Evolutionary conservation across 2,888 invertebrate species (phyloP), one percentile per base, ranked within the genome.

Genomic region (Dione juno): DNA sequence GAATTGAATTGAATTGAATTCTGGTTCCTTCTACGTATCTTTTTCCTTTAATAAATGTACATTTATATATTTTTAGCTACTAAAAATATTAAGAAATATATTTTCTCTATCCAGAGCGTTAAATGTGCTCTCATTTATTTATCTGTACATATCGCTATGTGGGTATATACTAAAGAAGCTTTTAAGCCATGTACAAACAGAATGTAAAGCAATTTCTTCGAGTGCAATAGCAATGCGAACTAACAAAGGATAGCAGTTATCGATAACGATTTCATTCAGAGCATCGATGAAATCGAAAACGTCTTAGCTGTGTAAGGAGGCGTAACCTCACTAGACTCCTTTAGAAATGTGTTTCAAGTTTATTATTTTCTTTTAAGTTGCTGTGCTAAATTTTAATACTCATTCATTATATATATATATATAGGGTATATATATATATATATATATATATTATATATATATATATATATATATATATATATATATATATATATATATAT

Each of bases 261-360:
- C 48, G 67, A 58, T 67, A 58, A 45, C 67, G 48, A 37, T 58
- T 58, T 45, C 40, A 48, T 58, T 41, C 35, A 11, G 41, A 40
- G 50, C 64, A 48, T 64, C 48, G 40, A 64, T 50, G 48, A 40
- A 50, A 64, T 64, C 19, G 64, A 37, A 37, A 50, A 41, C 37
- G 45, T 66, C 45, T 50, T 50, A 50, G 50, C 1, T 37, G 50
- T 64, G 50, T 67, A 74, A 75, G 69, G 73, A 77, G 79, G 77
- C 80, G 80, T 79, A 54, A 77, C 74, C 76, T 67, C 58, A 64
- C 77, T 76, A 67, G 66, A 66, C 48, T 80, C 82, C 84, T 85
- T 87, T 82, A 82, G 45, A 88, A 88, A 85, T 82, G 83, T 40
- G 86, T 88, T 84, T 85, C 86, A 85, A 88, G 83, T 82, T 84